Base-by-base conservation (phyloP, 2,113 vertebrate genomes). In the Nipponia nippon region DNA sequence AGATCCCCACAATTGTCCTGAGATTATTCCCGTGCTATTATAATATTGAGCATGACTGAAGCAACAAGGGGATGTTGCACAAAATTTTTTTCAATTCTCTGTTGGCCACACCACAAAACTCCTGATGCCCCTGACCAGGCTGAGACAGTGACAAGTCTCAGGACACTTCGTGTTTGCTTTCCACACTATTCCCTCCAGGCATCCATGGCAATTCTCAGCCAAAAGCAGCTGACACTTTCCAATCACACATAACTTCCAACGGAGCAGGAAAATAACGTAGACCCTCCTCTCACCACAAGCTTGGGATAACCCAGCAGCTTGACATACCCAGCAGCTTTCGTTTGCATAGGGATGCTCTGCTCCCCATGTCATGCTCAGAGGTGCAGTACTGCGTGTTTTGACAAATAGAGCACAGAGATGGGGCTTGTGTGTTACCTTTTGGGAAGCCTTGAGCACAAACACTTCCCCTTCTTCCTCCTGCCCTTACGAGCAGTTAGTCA, bases 401-500 rank as follows among this genome's bases (percentile, higher is more conserved):
- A 27, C 26, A 12, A 0, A 38, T 1, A 13, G 18, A 72, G 53
- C 66, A 26, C 32, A 29, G 63, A 32, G 73, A 27, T 21, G 26
- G 50, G 25, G 10, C 7, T 19, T 9, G 13, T 20, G 52, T 30
- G 38, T 80, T 62, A 55, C 29, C 29, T 63, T 50, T n/a, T 58
- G 42, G 25, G 25, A 42, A 44, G 16, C 13, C n/a, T 71, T 69
- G 47, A 79, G 56, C 38, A 67, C 52, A 67, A 70, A 80, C 26
- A 21, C 7, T 29, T 70, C 46, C 42, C 2, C 0, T 44, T 79
- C 32, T 38, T 76, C 16, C 91, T 47, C 38, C 25, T 63, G 27
- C 14, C 49, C 29, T 77, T 30, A 2, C 0, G 0, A 47, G 34
- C 11, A 9, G 2, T 32, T 66, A 53, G 13, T 50, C 40, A 27